Conservation (phyloP, 2,797 vertebrate genomes). For the Podarcis lilfordi region DNA sequence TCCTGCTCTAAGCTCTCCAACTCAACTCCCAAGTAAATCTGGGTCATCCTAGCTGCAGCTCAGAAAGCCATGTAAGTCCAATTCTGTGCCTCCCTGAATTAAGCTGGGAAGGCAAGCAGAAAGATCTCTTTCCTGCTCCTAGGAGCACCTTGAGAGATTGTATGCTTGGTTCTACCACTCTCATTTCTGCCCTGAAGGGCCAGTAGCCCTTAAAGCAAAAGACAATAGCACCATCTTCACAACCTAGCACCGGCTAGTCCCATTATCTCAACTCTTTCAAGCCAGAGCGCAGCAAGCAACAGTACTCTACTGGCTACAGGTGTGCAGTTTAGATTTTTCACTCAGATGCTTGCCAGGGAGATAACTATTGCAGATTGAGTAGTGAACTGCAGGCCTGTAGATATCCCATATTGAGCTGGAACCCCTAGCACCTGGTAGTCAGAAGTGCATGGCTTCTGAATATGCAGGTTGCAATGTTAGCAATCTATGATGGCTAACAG, state of each 20-base stretch:
- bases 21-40: background rate
- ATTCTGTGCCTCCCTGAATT: background rate
- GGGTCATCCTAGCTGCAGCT: background rate
- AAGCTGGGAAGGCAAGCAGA: background rate
- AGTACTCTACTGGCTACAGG: background rate
- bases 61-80: background rate
- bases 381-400: too few relatives aligned
- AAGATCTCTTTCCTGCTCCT: background rate
- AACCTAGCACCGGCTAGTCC: background rate
- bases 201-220: background rate
- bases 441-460: background rate
- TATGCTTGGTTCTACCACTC: background rate
- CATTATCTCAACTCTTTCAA: background rate
- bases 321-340: background rate
- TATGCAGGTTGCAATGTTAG: background rate
- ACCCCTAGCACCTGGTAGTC: background rate
- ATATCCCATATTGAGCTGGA: background rate
- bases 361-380: background rate
- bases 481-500: background rate
- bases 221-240: background rate
- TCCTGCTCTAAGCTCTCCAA: background rate
- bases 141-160: background rate
- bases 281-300: background rate
- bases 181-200: background rate
- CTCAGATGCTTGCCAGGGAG: background rate